Base-by-base conservation (phyloP, 2,888 invertebrate genomes). In the Eretmocerus hayati region DNA sequence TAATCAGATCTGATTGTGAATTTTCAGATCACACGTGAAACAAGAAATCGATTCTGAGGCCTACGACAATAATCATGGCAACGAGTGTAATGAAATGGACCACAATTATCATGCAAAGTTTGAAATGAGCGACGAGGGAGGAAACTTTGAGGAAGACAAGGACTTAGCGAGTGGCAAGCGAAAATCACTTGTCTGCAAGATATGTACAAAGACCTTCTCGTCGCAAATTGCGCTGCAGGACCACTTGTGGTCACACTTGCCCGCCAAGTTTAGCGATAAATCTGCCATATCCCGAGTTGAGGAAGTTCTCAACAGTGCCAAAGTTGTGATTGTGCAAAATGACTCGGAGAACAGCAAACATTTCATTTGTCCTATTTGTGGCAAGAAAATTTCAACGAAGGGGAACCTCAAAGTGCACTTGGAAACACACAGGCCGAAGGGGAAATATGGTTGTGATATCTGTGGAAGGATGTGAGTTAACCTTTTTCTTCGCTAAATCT, bases 381-480 rank as follows among this genome's bases (percentile, higher is more conserved):
- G 75, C 38, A 80, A 80, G 65, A 71, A 69, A 37, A 82, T 82
- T 65, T 77, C 79, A 23, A 78, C 77, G 13, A 82, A 81, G 69
- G 76, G 75, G 55, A 80, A 81, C 63, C 71, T 84, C 38, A 78
- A 83, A 63, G 74, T 76, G 42, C 84, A 84, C 68, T 66, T 83
- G 53, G 82, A 82, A 64, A 75, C 77, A 21, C 84, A 81, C 64
- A 74, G 77, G 61, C 77, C 77, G 50, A 78, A 76, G 63, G 81
- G 81, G 54, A 75, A 79, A 64, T 83, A 83, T 61, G 77, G 73
- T 41, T 80, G 80, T 61, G 79, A 80, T 62, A 74, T 81, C 57
- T 84, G 84, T 69, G 81, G 81, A 53, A 73, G 84, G 74, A 75
- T 79, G 84, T 84, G 70, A 78, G 81, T 76, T 22, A 30, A 16